Percentiles rank a stretch among this genome's conserved stretches.
Conservation (phyloP, 2,113 vertebrate genomes). For the Phoenicopterus ruber region DNA sequence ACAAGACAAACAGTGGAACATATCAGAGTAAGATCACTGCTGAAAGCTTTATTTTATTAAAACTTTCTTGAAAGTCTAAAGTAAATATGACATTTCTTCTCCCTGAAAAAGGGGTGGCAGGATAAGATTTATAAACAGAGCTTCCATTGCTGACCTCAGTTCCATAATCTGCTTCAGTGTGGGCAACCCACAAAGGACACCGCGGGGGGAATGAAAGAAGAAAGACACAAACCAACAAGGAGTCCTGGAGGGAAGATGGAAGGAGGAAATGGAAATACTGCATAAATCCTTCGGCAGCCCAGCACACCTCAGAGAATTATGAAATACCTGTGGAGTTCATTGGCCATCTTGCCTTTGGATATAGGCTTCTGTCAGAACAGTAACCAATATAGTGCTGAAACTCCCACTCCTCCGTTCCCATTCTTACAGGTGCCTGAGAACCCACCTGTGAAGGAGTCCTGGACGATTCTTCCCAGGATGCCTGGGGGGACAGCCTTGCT, state of each 20-base stretch:
- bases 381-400: background rate
- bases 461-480: background rate
- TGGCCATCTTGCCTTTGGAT: background rate
- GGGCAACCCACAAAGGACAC: background rate
- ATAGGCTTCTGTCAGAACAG: background rate
- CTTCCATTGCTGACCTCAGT: background rate
- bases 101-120: background rate
- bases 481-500: background rate
- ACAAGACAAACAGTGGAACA: background rate
- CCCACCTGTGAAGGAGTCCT: background rate
- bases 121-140: background rate
- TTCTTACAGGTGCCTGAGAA: background rate
- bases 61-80: background rate
- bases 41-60: background rate
- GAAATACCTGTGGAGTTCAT: background rate
- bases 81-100: conserved; percentile 2
- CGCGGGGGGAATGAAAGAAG: fast-evolving
- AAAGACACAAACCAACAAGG: background rate
- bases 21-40: background rate
- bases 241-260: background rate
- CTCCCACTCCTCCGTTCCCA: background rate
- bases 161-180: background rate
- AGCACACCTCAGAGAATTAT: background rate
- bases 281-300: background rate
- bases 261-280: background rate